phyloP scores from a whole-genome alignment of 2,888 invertebrate species.

The Rhingia rostrata region DNA sequence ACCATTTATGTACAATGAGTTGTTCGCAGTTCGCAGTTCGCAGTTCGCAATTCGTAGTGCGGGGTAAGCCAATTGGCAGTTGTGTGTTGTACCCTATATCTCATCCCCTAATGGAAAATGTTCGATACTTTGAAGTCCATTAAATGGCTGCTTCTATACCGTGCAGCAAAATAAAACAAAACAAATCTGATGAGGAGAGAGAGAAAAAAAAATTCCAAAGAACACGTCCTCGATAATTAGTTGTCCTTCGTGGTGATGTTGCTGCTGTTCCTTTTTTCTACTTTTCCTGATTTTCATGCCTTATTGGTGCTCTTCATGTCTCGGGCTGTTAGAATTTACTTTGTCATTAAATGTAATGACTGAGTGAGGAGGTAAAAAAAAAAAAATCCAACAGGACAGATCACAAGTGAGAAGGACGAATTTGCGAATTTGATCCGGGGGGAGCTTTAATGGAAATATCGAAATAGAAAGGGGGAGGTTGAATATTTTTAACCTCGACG shows the following conservation, averaged over 20 bases:
- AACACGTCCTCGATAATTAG: slow-evolving; percentile 74
- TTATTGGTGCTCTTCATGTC: slow-evolving; percentile 66
- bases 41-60: slow-evolving; percentile 12
- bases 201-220: slow-evolving; percentile 57
- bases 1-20: slow-evolving; percentile 60
- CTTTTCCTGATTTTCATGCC: slow-evolving; percentile 59
- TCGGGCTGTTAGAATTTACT: slow-evolving; percentile 65
- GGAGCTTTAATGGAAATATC: slow-evolving; percentile 51
- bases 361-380: slow-evolving; percentile 65
- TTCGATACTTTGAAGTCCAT: slow-evolving; percentile 70
- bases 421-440: background rate
- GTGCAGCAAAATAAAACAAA: slow-evolving; percentile 36
- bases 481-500: slow-evolving; percentile 49
- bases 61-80: slow-evolving; percentile 44
- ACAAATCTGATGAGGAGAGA: background rate
- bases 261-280: slow-evolving; percentile 29
- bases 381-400: slow-evolving; percentile 1
- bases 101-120: slow-evolving; percentile 31
- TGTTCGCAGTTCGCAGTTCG: slow-evolving; percentile 4
- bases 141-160: slow-evolving; percentile 62
- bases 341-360: slow-evolving; percentile 74
- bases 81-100: background rate
- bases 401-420: background rate
- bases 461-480: slow-evolving; percentile 18
- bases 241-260: slow-evolving; percentile 62